phyloP scores from a whole-genome alignment of 2,888 invertebrate species.

The Agapetus fuscipes region DNA sequence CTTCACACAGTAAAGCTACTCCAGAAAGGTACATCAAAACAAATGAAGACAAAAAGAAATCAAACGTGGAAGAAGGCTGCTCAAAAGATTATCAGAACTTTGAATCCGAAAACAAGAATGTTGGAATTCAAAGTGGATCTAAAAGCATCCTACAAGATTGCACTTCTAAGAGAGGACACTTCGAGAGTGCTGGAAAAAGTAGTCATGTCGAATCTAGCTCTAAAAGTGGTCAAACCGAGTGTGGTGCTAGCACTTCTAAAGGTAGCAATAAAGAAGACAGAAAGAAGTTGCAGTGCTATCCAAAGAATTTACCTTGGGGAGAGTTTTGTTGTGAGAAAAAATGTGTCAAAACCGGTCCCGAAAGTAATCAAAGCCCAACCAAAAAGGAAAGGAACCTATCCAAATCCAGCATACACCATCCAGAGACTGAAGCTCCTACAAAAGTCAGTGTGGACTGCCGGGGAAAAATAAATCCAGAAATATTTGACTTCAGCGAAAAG shows the following conservation, averaged over 20 bases:
- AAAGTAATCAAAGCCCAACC: constrained; percentile 8
- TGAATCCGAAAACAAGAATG: no score
- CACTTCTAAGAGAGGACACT: no score
- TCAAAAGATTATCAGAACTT: no score
- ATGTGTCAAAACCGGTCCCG: constrained; percentile 13
- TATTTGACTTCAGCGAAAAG: constrained; percentile 18
- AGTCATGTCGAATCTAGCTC: no score
- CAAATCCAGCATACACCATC: constrained; percentile 7
- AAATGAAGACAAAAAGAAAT: background rate
- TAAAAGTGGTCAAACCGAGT: no score
- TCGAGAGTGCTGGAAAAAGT: no score
- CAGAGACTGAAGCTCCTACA: constrained; percentile 15
- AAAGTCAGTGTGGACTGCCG: constrained; percentile 17
- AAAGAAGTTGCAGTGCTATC: constrained; percentile 16
- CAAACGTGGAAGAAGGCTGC: no score
- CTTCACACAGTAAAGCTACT: constrained; percentile 2
- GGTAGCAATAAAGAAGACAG: constrained; percentile 20
- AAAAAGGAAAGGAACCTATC: constrained; percentile 8
- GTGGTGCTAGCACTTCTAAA: constrained; percentile 7
- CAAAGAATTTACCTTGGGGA: constrained; percentile 23
- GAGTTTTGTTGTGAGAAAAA: constrained; percentile 21
- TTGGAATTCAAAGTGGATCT: no score
- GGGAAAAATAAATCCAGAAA: constrained; percentile 19
- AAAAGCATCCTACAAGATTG: no score
- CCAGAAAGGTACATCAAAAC: constrained; percentile 7